Conservation (phyloP, 92 coral and sea anemone genomes). For the Desmophyllum pertusum region DNA sequence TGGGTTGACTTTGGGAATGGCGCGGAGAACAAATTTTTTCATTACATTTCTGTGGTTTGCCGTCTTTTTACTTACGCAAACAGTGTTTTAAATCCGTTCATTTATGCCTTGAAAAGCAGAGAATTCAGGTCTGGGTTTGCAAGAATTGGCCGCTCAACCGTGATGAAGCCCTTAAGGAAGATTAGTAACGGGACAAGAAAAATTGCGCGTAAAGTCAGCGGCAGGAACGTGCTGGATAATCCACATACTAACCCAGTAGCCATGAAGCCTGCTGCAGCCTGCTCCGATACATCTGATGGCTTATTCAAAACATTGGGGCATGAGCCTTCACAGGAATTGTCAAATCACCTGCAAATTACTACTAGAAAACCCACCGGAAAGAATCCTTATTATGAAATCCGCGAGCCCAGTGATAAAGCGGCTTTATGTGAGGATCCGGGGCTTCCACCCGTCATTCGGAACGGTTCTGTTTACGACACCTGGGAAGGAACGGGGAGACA, state of each 20-base stretch:
- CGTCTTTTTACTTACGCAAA: slow-evolving; percentile 79
- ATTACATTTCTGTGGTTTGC: slow-evolving; percentile 63
- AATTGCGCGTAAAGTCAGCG: slow-evolving; percentile 12
- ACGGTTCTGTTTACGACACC: not conserved
- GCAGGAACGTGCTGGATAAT: not conserved
- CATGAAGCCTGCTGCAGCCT: not conserved
- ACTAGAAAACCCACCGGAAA: not conserved
- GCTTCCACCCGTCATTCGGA: not conserved
- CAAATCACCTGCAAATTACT: not conserved
- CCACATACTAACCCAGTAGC: not conserved
- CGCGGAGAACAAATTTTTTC: slow-evolving; percentile 32
- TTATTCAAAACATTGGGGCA: not conserved
- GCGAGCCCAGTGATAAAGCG: not conserved
- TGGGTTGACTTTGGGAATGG: slow-evolving; percentile 81
- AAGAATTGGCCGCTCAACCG: slow-evolving; percentile 23
- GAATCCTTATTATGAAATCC: slow-evolving; percentile 8
- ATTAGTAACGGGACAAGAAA: slow-evolving; percentile 1
- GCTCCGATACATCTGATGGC: not conserved
- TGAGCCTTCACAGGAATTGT: not conserved
- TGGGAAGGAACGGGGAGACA: not conserved
- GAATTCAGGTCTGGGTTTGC: slow-evolving; percentile 72
- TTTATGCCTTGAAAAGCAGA: slow-evolving; percentile 69
- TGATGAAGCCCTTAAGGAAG: slow-evolving; percentile 21
- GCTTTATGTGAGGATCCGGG: not conserved
- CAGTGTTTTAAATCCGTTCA: slow-evolving; percentile 83